Evolutionary conservation across 2,888 invertebrate species (phyloP), one percentile per base, ranked within the genome.

Genomic region (Drosophila flavopinicola): DNA sequence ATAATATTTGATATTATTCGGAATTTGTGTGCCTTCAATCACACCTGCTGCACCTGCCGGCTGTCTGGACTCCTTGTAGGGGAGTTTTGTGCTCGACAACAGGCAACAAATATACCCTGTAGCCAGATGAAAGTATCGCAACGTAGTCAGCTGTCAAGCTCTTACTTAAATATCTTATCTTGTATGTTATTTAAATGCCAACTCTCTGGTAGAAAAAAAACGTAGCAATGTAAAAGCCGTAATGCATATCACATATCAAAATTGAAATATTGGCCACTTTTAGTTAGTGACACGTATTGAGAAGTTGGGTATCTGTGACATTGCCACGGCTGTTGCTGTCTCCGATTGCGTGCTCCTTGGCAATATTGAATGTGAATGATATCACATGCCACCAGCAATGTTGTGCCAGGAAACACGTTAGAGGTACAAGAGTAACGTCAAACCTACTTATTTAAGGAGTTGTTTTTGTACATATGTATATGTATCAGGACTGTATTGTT

Each of bases 191-290:
- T 2, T 17, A 17, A 17, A 17, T n/a, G 9, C 10, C 17, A 3
- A 4, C 20, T n/a, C 6, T 6, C 10, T 37, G 17, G 53, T 29
- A 27, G 23, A 0, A 2, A 7, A 30, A 33, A n/a, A 20, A 6
- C 7, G 10, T n/a, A 23, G 6, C 30, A 24, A 38, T 27, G n/a
- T 11, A 35, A 32, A 39, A 42, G 13, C 6, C 37, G 17, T 58
- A 58, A 70, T 66, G 74, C 60, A 56, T 61, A 61, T 76, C 75
- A 75, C 77, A 75, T 75, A 79, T 67, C 58, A 66, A 72, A 69
- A 61, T 58, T 58, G 39, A 53, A 42, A 69, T 53, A 67, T 70
- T 67, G 66, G 24, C 63, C 60, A 37, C 27, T 57, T 66, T 11
- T 17, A 41, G 49, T 52, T 44, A 33, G 27, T 73, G 79, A 79